phyloP scores from a whole-genome alignment of 2,888 invertebrate genomes.

The Coenonympha glycerion region DNA sequence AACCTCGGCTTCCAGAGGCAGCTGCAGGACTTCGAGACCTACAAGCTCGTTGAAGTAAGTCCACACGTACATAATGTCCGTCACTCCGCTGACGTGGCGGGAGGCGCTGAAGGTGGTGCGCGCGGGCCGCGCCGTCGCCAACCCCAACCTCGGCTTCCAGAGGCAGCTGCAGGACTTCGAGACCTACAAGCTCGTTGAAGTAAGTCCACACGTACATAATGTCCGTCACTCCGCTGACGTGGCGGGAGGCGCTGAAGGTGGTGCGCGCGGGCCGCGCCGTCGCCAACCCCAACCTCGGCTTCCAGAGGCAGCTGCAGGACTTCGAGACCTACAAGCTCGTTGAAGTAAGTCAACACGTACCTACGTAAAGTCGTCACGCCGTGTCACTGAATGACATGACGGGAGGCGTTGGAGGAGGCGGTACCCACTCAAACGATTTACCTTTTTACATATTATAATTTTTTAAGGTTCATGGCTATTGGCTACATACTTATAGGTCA shows the following conservation, averaged over 20 bases:
- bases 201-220: conserved; percentile 93
- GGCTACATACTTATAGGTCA: no score
- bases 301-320: conserved; percentile 94
- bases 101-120: conserved; percentile 95
- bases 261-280: conserved; percentile 93
- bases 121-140: conserved; percentile 93
- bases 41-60: conserved; percentile 83
- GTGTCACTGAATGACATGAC: conserved; percentile 92
- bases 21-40: conserved; percentile 91
- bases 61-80: conserved; percentile 93
- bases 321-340: conserved; percentile 87
- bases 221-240: conserved; percentile 91
- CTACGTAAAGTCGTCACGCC: conserved; percentile 95
- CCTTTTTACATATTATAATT: no score
- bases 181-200: conserved; percentile 84
- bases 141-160: conserved; percentile 97
- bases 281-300: conserved; percentile 97
- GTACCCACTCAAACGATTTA: no score
- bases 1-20: conserved; percentile 97
- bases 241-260: conserved; percentile 95
- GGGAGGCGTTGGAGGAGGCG: conserved; percentile 94
- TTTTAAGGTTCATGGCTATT: no score
- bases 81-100: conserved; percentile 91
- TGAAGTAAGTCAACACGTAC: conserved; percentile 88
- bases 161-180: conserved; percentile 95